Base-by-base conservation (phyloP, 2,113 vertebrate species). In the Coptodon bakossiorum region DNA sequence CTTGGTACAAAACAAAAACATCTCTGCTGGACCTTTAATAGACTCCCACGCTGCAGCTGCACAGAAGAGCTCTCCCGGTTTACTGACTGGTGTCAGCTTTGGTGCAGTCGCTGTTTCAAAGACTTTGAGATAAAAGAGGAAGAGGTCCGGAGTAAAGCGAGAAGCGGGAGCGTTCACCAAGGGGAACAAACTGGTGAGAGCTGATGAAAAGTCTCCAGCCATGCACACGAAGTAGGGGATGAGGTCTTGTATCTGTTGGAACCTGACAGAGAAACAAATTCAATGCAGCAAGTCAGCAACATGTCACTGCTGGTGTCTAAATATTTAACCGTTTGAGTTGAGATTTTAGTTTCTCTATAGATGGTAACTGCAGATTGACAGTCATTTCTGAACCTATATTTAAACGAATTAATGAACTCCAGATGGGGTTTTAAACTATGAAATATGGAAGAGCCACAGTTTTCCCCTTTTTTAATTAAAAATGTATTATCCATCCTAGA, bases 211-310 rank as follows among this genome's bases (percentile, higher is more conserved):
- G 59, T 95, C 79, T 2, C 96, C 96, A 1, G 80, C 89, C 92
- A 95, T 73, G 84, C 94, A 95, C 68, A 80, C 36, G 91, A 94
- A 96, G 79, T 92, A 91, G 0, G 96, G 95, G 43, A 95, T n/a
- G 45, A 95, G 89, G 71, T 95, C 95, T 6, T 79, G 87, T 7
- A 95, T 0, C 24, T 36, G 71, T 81, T 90, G 87, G 31, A 95
- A 78, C 5, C 95, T 95, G 19, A 12, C 1, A 2, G 66, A 31
- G 16, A 84, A 12, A 80, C 17, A 52, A 38, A 31, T 12, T 22
- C 34, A 79, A 24, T 6, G 14, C 36, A 78, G 38, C 6, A 80
- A n/a, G 4, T 29, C 14, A 56, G 22, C 14, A 78, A 52, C 17
- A 31, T n/a, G 16, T 52, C 73, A 34, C 27, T 52, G 73, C 45